These are phyloP conservation scores for Tyto alba DNA, from an alignment of 2,113 vertebrate species.

Conservation along the genomic window DNA sequence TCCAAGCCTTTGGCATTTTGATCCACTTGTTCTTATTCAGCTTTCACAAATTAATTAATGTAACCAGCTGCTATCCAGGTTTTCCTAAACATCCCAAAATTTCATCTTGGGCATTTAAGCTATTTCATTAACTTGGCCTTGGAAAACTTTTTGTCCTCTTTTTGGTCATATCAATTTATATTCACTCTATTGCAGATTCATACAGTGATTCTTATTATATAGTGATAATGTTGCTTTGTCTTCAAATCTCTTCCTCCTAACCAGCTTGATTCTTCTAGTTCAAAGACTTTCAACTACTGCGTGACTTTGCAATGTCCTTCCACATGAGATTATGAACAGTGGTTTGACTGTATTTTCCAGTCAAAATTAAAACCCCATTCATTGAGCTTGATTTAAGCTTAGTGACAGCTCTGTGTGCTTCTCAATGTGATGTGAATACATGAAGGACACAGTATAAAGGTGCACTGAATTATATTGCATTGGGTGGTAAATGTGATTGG, in stretches of 20 bases:
- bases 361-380: constrained; percentile 69
- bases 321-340: neutral
- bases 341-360: constrained; percentile 44
- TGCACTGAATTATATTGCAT: neutral
- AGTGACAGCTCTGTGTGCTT: constrained; percentile 59
- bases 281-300: neutral
- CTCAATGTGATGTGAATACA: constrained; percentile 51
- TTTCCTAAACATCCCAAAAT: neutral
- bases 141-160: neutral
- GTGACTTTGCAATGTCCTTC: constrained; percentile 58
- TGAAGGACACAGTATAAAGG: constrained; percentile 42
- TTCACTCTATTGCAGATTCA: neutral
- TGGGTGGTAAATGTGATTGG: constrained; percentile 18
- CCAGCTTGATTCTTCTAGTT: neutral
- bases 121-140: constrained; percentile 3
- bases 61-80: neutral
- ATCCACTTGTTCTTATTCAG: neutral
- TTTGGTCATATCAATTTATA: neutral
- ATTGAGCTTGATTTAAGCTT: constrained; percentile 66
- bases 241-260: neutral
- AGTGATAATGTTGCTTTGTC: neutral
- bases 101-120: neutral
- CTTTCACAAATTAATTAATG: constrained; percentile 5
- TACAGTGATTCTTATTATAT: neutral
- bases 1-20: constrained; percentile 13